Conservation (phyloP, 2,888 invertebrate species). For the Ryuthela nishihirai region DNA sequence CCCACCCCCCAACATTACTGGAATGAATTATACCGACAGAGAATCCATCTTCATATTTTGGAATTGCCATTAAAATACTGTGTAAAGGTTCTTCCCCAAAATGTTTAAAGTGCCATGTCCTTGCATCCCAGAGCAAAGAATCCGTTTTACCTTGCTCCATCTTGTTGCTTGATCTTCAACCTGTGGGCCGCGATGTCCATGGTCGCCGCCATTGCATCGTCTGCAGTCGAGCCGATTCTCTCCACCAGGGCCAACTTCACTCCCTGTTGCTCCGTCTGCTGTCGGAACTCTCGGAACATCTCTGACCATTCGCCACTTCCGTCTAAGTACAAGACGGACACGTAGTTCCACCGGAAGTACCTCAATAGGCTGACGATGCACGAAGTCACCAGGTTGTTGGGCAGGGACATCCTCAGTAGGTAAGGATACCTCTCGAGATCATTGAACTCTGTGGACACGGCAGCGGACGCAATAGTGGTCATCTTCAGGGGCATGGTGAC, state of each 20-base stretch:
- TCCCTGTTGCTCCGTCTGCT: constrained; percentile 3
- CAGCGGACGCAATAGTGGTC: constrained; percentile 31
- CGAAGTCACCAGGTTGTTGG: constrained; percentile 43
- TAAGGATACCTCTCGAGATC: constrained; percentile 43
- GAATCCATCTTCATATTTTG: no score
- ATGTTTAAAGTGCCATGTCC: no score
- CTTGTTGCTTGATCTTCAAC: constrained; percentile 25
- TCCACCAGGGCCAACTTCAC: constrained; percentile 27
- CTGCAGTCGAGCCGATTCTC: constrained; percentile 9
- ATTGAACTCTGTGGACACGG: constrained; percentile 44
- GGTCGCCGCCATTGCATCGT: constrained; percentile 7
- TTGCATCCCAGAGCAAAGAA: no score
- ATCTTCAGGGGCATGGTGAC: constrained; percentile 37
- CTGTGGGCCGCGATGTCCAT: constrained; percentile 32
- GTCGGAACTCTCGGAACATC: constrained; percentile 15
- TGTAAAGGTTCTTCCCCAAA: no score
- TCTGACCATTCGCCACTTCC: constrained; percentile 33
- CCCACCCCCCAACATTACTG: no score
- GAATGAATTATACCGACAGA: no score
- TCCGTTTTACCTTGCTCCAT: constrained; percentile 28
- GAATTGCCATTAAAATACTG: no score
- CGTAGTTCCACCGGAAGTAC: constrained; percentile 50
- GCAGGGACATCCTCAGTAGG: constrained; percentile 45
- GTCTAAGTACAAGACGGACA: constrained; percentile 51
- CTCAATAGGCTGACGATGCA: constrained; percentile 48